phyloP scores from a whole-genome alignment of 2,113 vertebrate genomes.

The Nycticorax nycticorax region DNA sequence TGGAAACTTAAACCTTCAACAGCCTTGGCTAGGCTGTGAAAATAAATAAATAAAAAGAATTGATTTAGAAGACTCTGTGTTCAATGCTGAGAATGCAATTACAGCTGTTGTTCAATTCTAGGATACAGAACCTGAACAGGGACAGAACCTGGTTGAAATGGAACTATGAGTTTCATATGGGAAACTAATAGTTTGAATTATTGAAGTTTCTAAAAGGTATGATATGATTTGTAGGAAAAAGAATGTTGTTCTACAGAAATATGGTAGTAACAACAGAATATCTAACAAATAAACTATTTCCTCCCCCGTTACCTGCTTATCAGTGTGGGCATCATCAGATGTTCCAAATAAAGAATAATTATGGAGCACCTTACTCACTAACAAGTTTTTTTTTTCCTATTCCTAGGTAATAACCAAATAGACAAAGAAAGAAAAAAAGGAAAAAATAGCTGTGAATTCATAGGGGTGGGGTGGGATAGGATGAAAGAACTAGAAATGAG shows the following conservation, averaged over 20 bases:
- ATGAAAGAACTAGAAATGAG: neutral
- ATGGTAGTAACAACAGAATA: neutral
- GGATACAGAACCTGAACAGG: neutral
- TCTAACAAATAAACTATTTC: neutral
- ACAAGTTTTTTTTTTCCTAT: neutral
- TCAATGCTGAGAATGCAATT: neutral
- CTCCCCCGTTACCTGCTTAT: neutral
- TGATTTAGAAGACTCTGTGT: neutral
- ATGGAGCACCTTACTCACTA: neutral
- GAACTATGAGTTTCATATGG: neutral
- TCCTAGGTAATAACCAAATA: neutral
- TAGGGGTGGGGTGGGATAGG: neutral
- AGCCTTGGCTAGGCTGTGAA: neutral
- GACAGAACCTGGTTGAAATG: neutral
- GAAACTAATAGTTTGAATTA: neutral
- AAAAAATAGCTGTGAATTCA: neutral
- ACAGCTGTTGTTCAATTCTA: neutral
- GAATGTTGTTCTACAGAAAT: neutral
- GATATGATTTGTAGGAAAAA: neutral
- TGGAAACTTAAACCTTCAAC: neutral
- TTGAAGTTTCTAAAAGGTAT: neutral
- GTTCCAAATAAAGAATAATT: neutral
- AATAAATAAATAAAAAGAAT: neutral
- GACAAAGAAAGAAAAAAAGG: neutral
- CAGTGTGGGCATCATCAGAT: neutral